Evolutionary conservation across 2,113 vertebrate genomes (phyloP).

Genomic region (Myocastor coypus): DNA sequence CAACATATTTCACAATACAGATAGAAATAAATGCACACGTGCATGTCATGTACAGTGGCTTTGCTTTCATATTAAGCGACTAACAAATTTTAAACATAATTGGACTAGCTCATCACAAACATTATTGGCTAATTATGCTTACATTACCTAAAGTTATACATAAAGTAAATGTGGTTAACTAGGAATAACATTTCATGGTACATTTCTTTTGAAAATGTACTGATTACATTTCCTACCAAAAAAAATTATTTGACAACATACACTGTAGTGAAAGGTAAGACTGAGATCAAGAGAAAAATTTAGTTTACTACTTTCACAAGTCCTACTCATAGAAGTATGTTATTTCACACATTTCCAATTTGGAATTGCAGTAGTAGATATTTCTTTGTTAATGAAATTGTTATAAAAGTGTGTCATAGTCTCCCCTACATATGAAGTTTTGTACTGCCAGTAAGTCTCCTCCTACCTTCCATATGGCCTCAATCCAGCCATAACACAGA

Average conservation of each 20-base stretch:
- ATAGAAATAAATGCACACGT: neutral
- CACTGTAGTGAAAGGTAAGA: conserved; percentile 2
- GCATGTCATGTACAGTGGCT: neutral
- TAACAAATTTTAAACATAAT: neutral
- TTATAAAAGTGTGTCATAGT: neutral
- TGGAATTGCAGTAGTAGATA: neutral
- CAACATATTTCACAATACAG: neutral
- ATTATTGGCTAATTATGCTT: conserved; percentile 13
- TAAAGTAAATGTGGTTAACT: neutral
- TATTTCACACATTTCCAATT: conserved; percentile 42
- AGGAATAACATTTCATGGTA: neutral
- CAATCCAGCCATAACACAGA: neutral
- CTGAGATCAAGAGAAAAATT: neutral
- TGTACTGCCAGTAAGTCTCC: neutral
- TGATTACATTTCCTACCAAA: conserved; percentile 8
- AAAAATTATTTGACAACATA: neutral
- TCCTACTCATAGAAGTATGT: neutral
- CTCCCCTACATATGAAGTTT: no score
- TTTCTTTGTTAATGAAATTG: neutral
- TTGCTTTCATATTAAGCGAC: neutral
- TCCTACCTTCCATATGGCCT: neutral
- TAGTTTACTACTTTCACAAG: neutral
- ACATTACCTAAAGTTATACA: neutral
- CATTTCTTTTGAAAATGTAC: neutral
- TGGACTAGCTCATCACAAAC: neutral